Evolutionary conservation across 1,140 invertebrate species (phyloP).

Genomic region (Heliconius hermathena): DNA sequence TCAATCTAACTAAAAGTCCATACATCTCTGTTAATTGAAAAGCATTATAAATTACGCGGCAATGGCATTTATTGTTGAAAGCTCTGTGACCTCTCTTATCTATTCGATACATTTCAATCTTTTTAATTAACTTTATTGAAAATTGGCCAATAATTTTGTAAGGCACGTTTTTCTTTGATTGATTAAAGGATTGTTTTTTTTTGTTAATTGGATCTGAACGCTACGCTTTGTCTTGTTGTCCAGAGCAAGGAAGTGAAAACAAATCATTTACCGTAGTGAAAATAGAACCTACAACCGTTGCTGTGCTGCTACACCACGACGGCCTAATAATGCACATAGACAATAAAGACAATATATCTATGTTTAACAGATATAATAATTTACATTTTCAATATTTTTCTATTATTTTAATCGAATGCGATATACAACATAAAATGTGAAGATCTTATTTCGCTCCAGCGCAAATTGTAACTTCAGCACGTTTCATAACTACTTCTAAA

Average conservation of each 20-base stretch:
- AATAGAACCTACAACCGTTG: no score
- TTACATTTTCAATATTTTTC: no score
- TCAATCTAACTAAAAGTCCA: neutral
- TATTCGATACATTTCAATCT: neutral
- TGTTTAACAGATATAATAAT: no score
- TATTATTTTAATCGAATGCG: no score
- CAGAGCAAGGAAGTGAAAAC: no score
- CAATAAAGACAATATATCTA: neutral
- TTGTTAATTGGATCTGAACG: no score
- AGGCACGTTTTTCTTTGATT: neutral
- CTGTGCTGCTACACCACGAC: no score
- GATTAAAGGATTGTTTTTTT: no score
- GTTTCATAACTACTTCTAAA: conserved; percentile 6
- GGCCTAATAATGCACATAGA: neutral
- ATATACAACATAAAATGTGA: neutral
- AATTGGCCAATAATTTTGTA: neutral
- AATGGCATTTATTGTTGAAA: conserved; percentile 8
- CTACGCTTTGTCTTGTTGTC: no score
- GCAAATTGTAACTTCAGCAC: neutral
- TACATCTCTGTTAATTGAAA: neutral
- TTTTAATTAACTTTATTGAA: neutral
- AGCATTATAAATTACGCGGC: neutral
- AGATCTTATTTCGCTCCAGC: neutral
- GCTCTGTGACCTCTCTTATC: neutral
- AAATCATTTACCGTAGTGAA: no score